A percentile compares a stretch with the other conserved stretches of the same genome.
phyloP scores from a whole-genome alignment of 2,888 invertebrate genomes.

The Phasia obesa region DNA sequence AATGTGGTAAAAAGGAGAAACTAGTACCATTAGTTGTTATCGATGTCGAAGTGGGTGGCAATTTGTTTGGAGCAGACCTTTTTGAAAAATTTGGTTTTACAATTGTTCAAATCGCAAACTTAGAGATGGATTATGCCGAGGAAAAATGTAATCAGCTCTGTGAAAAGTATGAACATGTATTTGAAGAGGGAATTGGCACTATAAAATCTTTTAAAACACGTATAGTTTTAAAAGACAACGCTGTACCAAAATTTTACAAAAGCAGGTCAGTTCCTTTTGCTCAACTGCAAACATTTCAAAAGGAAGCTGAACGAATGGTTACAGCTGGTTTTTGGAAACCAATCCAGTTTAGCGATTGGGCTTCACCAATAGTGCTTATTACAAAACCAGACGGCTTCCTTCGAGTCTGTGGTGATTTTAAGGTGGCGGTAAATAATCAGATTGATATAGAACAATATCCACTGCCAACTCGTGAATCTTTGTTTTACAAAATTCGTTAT shows the following conservation, averaged over 20 bases:
- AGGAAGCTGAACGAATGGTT: slow-evolving; percentile 69
- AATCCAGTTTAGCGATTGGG: slow-evolving; percentile 74
- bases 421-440: slow-evolving; percentile 72
- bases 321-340: slow-evolving; percentile 57
- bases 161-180: slow-evolving; percentile 11
- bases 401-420: slow-evolving; percentile 72
- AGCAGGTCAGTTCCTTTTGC: slow-evolving; percentile 73
- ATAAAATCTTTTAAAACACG: slow-evolving; percentile 61
- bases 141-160: slow-evolving; percentile 6
- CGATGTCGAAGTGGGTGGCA: background rate
- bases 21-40: slow-evolving; percentile 20
- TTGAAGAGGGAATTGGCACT: slow-evolving; percentile 8
- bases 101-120: slow-evolving; percentile 13
- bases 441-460: slow-evolving; percentile 73
- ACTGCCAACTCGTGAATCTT: slow-evolving; percentile 71
- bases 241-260: slow-evolving; percentile 69
- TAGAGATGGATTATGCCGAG: background rate
- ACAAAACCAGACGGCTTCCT: slow-evolving; percentile 73
- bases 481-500: slow-evolving; percentile 68
- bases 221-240: slow-evolving; percentile 68
- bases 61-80: slow-evolving; percentile 29
- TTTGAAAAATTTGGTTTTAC: slow-evolving; percentile 21
- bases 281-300: slow-evolving; percentile 57
- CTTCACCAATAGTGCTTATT: slow-evolving; percentile 74
- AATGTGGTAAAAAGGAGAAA: slow-evolving; percentile 11